Percentiles rank a stretch among this genome's conserved stretches.
These are phyloP conservation scores for Enteromius argenteus DNA, from an alignment of 2,797 vertebrate genomes.

Conservation along the genomic window DNA sequence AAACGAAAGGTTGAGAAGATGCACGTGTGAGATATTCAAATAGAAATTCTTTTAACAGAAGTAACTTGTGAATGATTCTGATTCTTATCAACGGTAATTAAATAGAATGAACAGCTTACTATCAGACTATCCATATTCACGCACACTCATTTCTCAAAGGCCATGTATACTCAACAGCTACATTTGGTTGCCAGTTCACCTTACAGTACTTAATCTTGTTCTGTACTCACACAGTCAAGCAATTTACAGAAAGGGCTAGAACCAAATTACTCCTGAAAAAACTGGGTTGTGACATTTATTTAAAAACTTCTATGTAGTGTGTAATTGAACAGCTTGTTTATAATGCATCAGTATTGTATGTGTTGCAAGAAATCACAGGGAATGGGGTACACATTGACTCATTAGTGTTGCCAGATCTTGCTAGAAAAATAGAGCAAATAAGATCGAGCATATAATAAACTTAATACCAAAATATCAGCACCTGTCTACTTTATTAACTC, in stretches of 20 bases:
- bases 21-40: slow-evolving; percentile 33
- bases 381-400: background rate
- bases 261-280: background rate
- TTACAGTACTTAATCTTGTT: background rate
- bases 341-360: background rate
- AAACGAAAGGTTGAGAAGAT: slow-evolving; percentile 41
- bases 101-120: background rate
- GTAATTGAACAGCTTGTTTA: background rate
- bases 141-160: background rate
- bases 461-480: background rate
- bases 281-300: background rate
- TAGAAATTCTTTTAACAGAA: background rate
- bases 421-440: background rate
- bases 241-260: background rate
- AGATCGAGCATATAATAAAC: background rate
- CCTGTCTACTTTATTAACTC: background rate
- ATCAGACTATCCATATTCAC: background rate
- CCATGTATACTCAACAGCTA: background rate
- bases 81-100: background rate
- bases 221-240: background rate
- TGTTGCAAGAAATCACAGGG: background rate
- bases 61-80: background rate
- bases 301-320: background rate
- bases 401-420: background rate
- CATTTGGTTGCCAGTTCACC: background rate